Base-by-base conservation (phyloP, 1,140 invertebrate species). In the Bombus sibiricus region DNA sequence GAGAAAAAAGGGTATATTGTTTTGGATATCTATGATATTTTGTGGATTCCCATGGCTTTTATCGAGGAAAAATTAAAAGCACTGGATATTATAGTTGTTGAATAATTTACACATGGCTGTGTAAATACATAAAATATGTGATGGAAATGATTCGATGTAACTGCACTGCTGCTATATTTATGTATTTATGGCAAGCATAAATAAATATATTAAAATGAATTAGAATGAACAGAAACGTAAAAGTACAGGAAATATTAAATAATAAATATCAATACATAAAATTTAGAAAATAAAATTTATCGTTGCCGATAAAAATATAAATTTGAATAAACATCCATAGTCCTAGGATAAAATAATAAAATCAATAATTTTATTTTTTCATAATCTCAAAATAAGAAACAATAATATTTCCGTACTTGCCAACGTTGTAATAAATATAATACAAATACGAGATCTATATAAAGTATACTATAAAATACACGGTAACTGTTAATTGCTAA, bases 401-500 rank as follows among this genome's bases (percentile, higher is more conserved):
- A 13, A 5, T 32, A 32, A 6, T 37, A 10, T 25, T 2, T 39
- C 68, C 3, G 10, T 28, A 4, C 59, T n/a, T 72, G 3, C 6
- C 5, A 41, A 72, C 5, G 12, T 39, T 22, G 8, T 25, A 37
- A 41, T 15, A n/a, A 15, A n/a, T 43, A 6, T 6, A 73, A 73
- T 43, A n/a, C 2, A 43, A 73, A 43, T 43, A 10, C 1, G 12
- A 10, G 22, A 1, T 8, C 5, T 28, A 28, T 12, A 25, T 2
- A 22, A 5, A 8, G 10, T 41, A 22, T 47, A n/a, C 47, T 10
- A 25, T 12, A 34, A 57, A 76, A 59, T 37, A 59, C 34, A 59
- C 34, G 2, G 12, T 22, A 28, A 59, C 34, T 59, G 53, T 76
- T 76, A 76, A 76, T 76, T 76, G 74, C 53, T 39, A 39, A 76